Conservation (phyloP, 2,797 vertebrate genomes). For the Coracias cyanogaster region DNA sequence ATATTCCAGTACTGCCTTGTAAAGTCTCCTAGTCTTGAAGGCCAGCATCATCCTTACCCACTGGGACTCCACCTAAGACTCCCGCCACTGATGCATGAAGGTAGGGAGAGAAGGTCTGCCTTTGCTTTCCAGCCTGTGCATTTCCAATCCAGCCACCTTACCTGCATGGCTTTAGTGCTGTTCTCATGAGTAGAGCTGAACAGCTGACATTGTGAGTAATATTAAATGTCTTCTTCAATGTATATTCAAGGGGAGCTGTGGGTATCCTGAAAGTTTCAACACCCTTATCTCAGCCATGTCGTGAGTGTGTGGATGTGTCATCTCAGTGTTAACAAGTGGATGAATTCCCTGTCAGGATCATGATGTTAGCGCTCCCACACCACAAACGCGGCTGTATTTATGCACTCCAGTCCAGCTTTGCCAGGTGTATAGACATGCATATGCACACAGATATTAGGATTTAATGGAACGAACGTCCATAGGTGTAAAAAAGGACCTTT, state of each 20-base stretch:
- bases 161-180: accelerated
- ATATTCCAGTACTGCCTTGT: neutral
- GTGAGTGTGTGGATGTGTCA: neutral
- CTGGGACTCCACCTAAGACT: neutral
- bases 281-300: neutral
- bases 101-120: neutral
- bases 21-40: neutral
- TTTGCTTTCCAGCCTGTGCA: neutral
- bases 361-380: neutral
- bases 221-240: neutral
- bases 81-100: accelerated
- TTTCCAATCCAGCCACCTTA: neutral
- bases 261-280: slow-evolving; percentile 9
- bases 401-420: neutral
- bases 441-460: neutral
- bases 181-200: neutral
- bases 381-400: neutral
- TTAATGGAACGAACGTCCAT: neutral
- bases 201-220: neutral
- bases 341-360: slow-evolving; percentile 25
- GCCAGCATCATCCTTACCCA: neutral
- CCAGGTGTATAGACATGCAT: accelerated
- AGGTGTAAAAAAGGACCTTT: slow-evolving; percentile 5
- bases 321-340: slow-evolving; percentile 10
- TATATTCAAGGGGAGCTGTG: neutral